Percentiles rank a stretch among this genome's conserved stretches.
phyloP scores from a whole-genome alignment of 2,797 vertebrate species.

The Melanotaenia boesemani region DNA sequence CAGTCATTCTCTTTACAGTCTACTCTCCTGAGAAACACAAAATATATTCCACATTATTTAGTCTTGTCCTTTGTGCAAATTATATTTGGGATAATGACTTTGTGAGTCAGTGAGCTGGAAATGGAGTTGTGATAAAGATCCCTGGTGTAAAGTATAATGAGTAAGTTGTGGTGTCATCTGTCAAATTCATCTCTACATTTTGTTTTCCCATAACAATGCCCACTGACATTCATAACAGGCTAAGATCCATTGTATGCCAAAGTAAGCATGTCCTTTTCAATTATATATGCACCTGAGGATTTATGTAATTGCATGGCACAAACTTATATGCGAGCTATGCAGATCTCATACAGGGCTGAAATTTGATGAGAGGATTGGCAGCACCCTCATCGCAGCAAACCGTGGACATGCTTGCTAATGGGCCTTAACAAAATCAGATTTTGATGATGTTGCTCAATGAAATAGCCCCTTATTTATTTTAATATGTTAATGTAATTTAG shows the following conservation, averaged over 20 bases:
- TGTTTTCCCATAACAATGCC: slow-evolving; percentile 44
- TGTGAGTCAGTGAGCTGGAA: slow-evolving; percentile 44
- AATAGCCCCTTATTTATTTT: not conserved
- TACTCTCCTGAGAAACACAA: slow-evolving; percentile 38
- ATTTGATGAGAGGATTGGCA: slow-evolving; percentile 32
- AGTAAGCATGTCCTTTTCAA: slow-evolving; percentile 51
- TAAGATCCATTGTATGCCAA: slow-evolving; percentile 34
- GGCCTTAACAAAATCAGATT: not conserved
- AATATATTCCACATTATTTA: slow-evolving; percentile 52
- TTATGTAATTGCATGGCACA: slow-evolving; percentile 16
- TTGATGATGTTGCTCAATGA: slow-evolving; percentile 1
- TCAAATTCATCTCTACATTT: slow-evolving; percentile 50
- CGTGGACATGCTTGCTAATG: not conserved
- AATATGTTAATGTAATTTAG: not conserved
- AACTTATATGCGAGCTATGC: slow-evolving; percentile 16
- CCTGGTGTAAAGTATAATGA: slow-evolving; percentile 52
- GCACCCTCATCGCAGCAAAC: not conserved
- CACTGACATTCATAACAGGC: slow-evolving; percentile 44
- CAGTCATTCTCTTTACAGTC: slow-evolving; percentile 18
- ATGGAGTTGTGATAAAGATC: slow-evolving; percentile 56
- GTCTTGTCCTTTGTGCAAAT: slow-evolving; percentile 43
- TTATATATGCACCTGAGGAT: slow-evolving; percentile 50
- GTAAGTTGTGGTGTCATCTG: slow-evolving; percentile 56
- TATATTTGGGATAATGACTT: slow-evolving; percentile 53
- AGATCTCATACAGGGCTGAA: slow-evolving; percentile 12